Evolutionary conservation across 2,797 vertebrate species (phyloP).

Genomic region (Sebastiscus albofasciatus): DNA sequence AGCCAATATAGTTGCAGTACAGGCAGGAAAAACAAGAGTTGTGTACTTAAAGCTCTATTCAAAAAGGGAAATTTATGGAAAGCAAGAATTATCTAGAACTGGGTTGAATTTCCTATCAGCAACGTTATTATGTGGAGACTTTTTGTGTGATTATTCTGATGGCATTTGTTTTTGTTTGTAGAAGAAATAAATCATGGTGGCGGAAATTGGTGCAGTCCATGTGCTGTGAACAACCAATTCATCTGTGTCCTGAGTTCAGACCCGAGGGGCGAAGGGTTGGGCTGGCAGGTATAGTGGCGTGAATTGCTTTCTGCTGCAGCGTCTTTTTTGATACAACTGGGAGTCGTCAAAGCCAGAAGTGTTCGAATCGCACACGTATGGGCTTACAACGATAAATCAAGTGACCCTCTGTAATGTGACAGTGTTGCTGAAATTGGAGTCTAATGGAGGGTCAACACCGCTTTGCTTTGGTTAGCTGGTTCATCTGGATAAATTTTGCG

Average conservation of each 20-base stretch:
- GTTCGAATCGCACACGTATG: neutral
- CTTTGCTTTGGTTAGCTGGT: neutral
- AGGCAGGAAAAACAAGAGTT: neutral
- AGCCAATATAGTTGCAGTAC: neutral
- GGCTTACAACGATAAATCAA: neutral
- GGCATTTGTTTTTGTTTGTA: neutral
- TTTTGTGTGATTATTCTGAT: neutral
- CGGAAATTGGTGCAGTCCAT: neutral
- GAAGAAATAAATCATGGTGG: neutral
- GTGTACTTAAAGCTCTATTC: neutral
- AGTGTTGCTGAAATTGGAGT: neutral
- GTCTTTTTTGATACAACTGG: neutral
- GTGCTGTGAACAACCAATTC: neutral
- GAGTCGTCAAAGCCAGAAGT: neutral
- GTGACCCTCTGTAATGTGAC: neutral
- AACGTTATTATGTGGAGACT: neutral
- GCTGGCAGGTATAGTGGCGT: neutral
- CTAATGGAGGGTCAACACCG: neutral
- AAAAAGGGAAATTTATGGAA: neutral
- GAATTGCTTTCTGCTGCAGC: neutral
- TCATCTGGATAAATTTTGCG: neutral
- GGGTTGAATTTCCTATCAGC: neutral
- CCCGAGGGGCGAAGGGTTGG: neutral
- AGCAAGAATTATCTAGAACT: neutral
- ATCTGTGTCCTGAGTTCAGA: neutral